These are phyloP conservation scores for Nomada ferruginata DNA, from an alignment of 2,888 invertebrate species.

Conservation along the genomic window DNA sequence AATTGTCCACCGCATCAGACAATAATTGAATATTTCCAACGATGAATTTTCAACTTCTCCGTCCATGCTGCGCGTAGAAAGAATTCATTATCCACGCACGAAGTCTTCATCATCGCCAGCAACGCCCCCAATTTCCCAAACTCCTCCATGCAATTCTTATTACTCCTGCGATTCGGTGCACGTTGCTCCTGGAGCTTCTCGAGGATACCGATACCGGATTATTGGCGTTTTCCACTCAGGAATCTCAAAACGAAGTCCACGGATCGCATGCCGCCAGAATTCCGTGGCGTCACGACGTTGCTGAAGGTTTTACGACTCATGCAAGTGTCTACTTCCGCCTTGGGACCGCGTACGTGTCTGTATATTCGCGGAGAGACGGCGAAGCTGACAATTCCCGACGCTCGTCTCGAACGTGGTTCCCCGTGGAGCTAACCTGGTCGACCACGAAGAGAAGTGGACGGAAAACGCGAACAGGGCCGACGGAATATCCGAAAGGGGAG, in stretches of 20 bases:
- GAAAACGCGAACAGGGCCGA: slow-evolving; percentile 5
- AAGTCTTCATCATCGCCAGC: slow-evolving; percentile 10
- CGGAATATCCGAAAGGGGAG: neutral
- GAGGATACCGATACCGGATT: slow-evolving; percentile 28
- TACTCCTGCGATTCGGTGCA: slow-evolving; percentile 43
- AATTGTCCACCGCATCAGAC: too few species aligned
- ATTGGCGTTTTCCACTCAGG: slow-evolving; percentile 41
- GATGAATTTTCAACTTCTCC: neutral
- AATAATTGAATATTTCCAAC: too few species aligned
- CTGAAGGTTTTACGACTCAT: slow-evolving; percentile 43
- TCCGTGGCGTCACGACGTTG: slow-evolving; percentile 23
- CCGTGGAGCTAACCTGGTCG: slow-evolving; percentile 13
- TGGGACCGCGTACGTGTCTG: neutral
- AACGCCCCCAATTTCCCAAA: slow-evolving; percentile 14
- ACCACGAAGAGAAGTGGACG: neutral
- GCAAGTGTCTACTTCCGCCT: slow-evolving; percentile 31
- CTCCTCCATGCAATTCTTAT: slow-evolving; percentile 29
- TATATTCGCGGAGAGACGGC: neutral
- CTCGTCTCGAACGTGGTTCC: slow-evolving; percentile 27
- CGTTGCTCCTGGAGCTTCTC: slow-evolving; percentile 6
- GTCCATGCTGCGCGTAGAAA: too few species aligned
- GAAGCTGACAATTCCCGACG: slow-evolving; percentile 41
- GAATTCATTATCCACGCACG: neutral
- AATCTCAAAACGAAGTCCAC: slow-evolving; percentile 52
- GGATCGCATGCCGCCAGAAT: slow-evolving; percentile 26